Conservation (phyloP, 2,797 vertebrate species). For the Chromobotia macracanthus region DNA sequence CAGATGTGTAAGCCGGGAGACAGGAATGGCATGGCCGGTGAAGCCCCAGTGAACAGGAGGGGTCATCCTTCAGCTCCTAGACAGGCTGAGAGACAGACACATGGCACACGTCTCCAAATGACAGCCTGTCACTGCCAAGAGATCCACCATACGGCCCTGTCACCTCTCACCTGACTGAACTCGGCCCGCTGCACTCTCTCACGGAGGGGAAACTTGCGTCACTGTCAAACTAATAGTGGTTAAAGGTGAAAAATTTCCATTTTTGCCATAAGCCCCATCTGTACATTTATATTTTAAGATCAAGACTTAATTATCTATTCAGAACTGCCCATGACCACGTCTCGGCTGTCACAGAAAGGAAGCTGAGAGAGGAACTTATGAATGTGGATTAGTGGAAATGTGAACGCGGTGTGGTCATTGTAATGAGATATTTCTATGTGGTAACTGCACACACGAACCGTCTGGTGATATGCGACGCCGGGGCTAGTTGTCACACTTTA, state of each 20-base stretch:
- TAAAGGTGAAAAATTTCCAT: constrained; percentile 63
- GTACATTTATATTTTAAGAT: constrained; percentile 63
- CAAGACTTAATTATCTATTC: constrained; percentile 60
- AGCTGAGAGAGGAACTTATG: constrained; percentile 20
- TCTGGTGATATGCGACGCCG: not conserved
- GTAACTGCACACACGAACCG: constrained; percentile 6
- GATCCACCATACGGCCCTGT: constrained; percentile 64
- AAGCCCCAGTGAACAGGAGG: constrained; percentile 82
- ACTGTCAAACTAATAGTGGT: constrained; percentile 61
- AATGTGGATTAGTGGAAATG: constrained; percentile 34
- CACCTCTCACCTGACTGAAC: constrained; percentile 63
- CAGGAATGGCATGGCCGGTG: constrained; percentile 88
- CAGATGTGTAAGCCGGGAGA: constrained; percentile 90
- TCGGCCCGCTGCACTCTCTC: constrained; percentile 53
- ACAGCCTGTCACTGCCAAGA: constrained; percentile 56
- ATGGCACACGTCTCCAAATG: constrained; percentile 64
- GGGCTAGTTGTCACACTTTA: not conserved
- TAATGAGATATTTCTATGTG: constrained; percentile 1
- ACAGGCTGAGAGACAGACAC: constrained; percentile 72
- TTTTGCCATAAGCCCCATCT: constrained; percentile 61
- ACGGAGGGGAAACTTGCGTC: constrained; percentile 55
- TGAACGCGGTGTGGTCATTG: constrained; percentile 12
- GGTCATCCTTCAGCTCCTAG: constrained; percentile 88
- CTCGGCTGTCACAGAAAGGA: constrained; percentile 35
- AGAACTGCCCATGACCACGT: constrained; percentile 40